phyloP scores from a whole-genome alignment of 2,113 vertebrate species.

The Puffinus mauretanicus region DNA sequence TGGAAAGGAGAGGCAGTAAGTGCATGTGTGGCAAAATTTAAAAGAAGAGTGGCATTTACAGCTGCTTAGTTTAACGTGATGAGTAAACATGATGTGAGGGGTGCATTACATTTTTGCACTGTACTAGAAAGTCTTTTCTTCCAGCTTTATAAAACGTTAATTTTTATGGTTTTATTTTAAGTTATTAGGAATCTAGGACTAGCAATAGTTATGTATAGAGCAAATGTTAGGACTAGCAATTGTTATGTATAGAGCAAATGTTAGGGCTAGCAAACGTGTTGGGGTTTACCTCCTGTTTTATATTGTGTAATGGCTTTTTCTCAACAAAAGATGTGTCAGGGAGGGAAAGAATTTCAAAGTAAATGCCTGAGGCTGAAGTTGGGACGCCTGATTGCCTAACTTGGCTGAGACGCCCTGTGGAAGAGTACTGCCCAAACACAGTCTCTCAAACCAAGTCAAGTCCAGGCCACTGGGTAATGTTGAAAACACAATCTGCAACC shows the following conservation, averaged over 20 bases:
- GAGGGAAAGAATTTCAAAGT: not conserved
- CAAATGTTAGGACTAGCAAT: not conserved
- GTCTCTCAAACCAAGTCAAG: not conserved
- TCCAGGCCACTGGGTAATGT: not conserved
- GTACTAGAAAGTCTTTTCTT: not conserved
- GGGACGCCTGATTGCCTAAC: not conserved
- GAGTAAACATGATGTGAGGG: not conserved
- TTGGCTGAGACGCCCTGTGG: not conserved
- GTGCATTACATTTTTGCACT: not conserved
- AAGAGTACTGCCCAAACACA: not conserved
- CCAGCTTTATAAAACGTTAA: not conserved
- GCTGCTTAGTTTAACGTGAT: not conserved
- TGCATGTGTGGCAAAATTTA: not conserved
- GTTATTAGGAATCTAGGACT: not conserved
- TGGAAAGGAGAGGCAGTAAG: not conserved
- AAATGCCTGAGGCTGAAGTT: not conserved
- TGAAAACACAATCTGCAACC: not conserved
- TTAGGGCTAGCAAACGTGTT: not conserved
- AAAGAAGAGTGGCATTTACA: not conserved
- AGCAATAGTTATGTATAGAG: not conserved
- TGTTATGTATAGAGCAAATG: not conserved
- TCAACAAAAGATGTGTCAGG: not conserved
- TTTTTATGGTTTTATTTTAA: not conserved
- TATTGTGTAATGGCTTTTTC: not conserved
- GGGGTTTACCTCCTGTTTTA: not conserved